Evolutionary conservation across 2,113 vertebrate genomes (phyloP).

Genomic region (Macquaria australasica): DNA sequence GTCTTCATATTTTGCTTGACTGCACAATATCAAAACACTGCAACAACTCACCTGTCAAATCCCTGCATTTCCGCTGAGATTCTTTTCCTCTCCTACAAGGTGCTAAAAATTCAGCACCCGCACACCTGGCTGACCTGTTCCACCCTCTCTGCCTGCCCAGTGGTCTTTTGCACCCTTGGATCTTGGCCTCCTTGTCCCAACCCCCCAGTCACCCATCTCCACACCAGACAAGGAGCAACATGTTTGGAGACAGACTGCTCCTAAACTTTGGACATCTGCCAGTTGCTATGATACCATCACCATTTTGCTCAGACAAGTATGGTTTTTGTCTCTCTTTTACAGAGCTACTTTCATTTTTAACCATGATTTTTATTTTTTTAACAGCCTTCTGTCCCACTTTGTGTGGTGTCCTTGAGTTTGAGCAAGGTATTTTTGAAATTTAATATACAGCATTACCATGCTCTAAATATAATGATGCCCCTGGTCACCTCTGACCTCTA

Average conservation of each 20-base stretch:
- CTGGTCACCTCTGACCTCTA: slow-evolving; percentile 20
- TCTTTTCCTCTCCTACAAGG: slow-evolving; percentile 13
- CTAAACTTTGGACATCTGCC: slow-evolving; percentile 54
- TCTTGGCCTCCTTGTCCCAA: not conserved
- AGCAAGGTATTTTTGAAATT: slow-evolving; percentile 15
- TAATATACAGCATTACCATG: slow-evolving; percentile 14
- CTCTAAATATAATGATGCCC: not conserved
- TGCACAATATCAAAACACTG: slow-evolving; percentile 26
- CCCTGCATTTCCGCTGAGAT: slow-evolving; percentile 10
- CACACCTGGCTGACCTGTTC: slow-evolving; percentile 46
- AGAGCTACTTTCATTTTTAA: slow-evolving; percentile 27
- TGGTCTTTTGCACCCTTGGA: slow-evolving; percentile 27
- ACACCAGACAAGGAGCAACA: slow-evolving; percentile 7
- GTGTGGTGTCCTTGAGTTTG: slow-evolving; percentile 20
- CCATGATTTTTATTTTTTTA: not conserved
- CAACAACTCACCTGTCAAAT: slow-evolving; percentile 17
- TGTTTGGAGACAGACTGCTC: slow-evolving; percentile 37
- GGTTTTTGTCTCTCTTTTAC: slow-evolving; percentile 14
- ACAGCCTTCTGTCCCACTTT: slow-evolving; percentile 5
- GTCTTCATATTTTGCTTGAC: slow-evolving; percentile 14
- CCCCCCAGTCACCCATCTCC: not conserved
- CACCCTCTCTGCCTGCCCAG: not conserved
- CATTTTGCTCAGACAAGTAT: slow-evolving; percentile 23
- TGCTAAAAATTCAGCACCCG: slow-evolving; percentile 20
- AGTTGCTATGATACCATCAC: slow-evolving; percentile 67